Evolutionary conservation across 2,113 vertebrate species (phyloP), one percentile per base, ranked within the genome.

Genomic region (Xiphophorus couchianus): DNA sequence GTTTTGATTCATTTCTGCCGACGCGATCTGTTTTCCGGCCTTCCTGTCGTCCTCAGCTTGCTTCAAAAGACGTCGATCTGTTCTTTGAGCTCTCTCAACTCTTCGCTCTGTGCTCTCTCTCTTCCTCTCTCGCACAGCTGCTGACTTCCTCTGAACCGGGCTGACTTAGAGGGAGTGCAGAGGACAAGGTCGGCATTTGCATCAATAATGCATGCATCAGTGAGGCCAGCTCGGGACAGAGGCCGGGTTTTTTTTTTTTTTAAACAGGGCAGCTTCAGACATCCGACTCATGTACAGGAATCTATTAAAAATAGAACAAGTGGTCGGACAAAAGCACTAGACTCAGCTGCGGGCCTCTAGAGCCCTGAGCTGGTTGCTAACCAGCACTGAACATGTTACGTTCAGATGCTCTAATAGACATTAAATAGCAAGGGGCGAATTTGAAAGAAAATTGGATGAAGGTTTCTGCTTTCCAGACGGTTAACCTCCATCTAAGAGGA

Each of bases 241-340:
- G 84, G 80, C 77, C 74, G 9, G 86, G 90, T 37, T 37, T 11
- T 12, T 91, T 90, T 86, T 91, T 37, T 11, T 12, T 91, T 90
- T 81, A 88, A 84, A 88, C 81, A 88, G 84, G 84, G 51, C 28
- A 25, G 74, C 81, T 88, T 88, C 74, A 74, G 81, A 48, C 68
- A 1, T 54, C 75, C 35, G 64, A 84, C 81, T 90, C 86, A 73
- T 90, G 85, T 89, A 89, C 86, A 78, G 77, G 82, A 92, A 80
- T 58, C 66, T 80, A 91, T 92, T 80, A 93, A 94, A 93, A 89
- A 92, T 93, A 80, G 82, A 93, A 85, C 73, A 82, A 86, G 87
- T 80, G 86, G 88, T 91, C 3, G 27, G 79, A 92, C 88, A 90
- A 89, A 93, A 89, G 71, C 78, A 79, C 71, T 71, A 14, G 76